Evolutionary conservation across 2,888 invertebrate species (phyloP).

Genomic region (Eupithecia pulchellata): DNA sequence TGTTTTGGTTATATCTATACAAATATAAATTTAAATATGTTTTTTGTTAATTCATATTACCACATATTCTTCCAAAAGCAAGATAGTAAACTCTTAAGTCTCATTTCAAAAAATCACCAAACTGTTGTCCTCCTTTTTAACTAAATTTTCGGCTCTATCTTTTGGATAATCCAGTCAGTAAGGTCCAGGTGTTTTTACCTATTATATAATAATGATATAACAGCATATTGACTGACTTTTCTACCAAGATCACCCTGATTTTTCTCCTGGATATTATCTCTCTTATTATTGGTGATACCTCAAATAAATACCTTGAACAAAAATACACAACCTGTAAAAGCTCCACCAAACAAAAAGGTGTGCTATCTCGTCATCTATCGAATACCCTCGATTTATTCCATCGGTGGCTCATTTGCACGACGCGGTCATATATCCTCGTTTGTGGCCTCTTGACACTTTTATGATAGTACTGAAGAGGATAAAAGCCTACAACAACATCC

Average conservation of each 20-base stretch:
- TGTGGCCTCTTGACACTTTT: slow-evolving; percentile 80
- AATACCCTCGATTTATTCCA: slow-evolving; percentile 69
- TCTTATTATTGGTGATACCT: background rate
- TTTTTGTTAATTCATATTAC: background rate
- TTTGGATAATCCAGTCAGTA: background rate
- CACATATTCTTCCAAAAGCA: background rate
- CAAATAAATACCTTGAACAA: background rate
- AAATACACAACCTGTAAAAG: background rate
- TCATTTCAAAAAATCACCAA: background rate
- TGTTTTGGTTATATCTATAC: too few relatives aligned
- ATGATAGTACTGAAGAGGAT: slow-evolving; percentile 75
- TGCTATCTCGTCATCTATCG: slow-evolving; percentile 73
- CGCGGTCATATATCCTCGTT: slow-evolving; percentile 78
- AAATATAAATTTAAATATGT: too few relatives aligned
- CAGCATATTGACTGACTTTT: background rate
- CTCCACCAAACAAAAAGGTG: slow-evolving; percentile 51
- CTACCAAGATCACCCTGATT: background rate
- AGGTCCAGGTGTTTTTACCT: background rate
- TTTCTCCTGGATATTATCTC: background rate
- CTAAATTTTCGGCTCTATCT: background rate
- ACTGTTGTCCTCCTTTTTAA: background rate
- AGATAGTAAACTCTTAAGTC: background rate
- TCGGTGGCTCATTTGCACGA: slow-evolving; percentile 79
- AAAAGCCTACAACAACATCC: slow-evolving; percentile 60
- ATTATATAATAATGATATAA: too few relatives aligned